Base-by-base conservation (phyloP, 1,140 invertebrate genomes). In the Philotrypesis tridentata region DNA sequence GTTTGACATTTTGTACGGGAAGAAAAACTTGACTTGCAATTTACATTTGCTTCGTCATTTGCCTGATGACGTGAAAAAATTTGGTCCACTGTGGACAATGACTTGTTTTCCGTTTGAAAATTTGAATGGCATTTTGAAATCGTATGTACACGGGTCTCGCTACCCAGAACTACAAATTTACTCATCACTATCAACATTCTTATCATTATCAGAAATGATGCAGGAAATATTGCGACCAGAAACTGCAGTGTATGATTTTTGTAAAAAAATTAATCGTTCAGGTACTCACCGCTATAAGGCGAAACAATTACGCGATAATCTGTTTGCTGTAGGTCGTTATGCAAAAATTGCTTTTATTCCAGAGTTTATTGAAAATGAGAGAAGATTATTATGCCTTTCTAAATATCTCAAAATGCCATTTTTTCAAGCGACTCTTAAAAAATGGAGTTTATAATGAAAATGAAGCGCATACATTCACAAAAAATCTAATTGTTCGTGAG, bases 1-100 rank as follows among this genome's bases (percentile, higher is more conserved):
- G 48, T 80, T 83, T 75, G 17, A 63, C 75, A 71, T 21, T 60
- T 40, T 83, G 2, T 83, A 83, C 21, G 71, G 29, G 25, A 12
- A 23, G 21, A 21, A 25, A 60, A 65, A 70, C 60, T 48, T 23
- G 14, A 40, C 77, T 9, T 63, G 65, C 37, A 84, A 84, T 68
- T 2, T 84, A 17, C 83, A 84, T 55, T 29, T 40, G 12, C 67
- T 84, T n/a, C 70, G 80, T 17, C 83, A 84, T 72, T 71, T 84
- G 48, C 48, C 78, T 65, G 40, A 78, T 21, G n/a, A 27, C 33
- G 84, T 84, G 8, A 25, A 27, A 55, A 73, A 80, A 67, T 74
- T n/a, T n/a, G n/a, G n/a, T n/a, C n/a, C n/a, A n/a, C n/a, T n/a
- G n/a, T n/a, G n/a, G n/a, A n/a, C n/a, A n/a, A n/a, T n/a, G n/a